Percentiles rank a stretch among this genome's conserved stretches.
Evolutionary conservation across 1,140 invertebrate species (phyloP).

Genomic region (Lucilia sericata): DNA sequence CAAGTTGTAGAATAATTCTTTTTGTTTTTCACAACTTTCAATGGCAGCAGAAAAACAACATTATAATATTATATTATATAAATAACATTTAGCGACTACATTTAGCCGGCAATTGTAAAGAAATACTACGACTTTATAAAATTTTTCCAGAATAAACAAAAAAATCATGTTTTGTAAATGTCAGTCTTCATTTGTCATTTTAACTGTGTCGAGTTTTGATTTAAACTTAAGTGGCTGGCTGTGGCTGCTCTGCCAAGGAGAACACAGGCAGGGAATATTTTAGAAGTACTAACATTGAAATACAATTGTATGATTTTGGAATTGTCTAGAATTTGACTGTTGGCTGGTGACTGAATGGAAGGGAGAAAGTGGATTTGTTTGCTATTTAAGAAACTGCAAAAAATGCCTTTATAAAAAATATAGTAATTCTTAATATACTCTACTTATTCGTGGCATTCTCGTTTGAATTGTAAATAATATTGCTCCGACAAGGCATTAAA

Average conservation of each 20-base stretch:
- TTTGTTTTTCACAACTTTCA: not conserved
- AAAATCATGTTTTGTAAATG: constrained; percentile 62
- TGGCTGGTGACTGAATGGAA: not conserved
- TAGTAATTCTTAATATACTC: not conserved
- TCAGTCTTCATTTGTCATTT: constrained; percentile 66
- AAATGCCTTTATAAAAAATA: not conserved
- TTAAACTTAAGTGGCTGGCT: constrained; percentile 35
- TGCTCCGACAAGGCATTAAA: not conserved
- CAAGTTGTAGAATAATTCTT: not conserved
- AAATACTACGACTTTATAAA: not conserved
- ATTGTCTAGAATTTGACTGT: not conserved
- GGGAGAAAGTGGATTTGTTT: not conserved
- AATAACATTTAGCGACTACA: not conserved
- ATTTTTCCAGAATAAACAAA: not conserved
- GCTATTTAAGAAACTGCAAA: not conserved
- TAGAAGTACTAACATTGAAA: constrained; percentile 1
- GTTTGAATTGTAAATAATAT: not conserved
- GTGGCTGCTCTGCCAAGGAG: no score
- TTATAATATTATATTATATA: not conserved
- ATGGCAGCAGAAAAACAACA: constrained; percentile 22
- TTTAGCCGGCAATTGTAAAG: no score
- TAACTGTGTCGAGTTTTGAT: constrained; percentile 44
- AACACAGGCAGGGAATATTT: not conserved
- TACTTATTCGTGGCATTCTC: not conserved
- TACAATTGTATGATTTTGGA: not conserved